Conservation (phyloP, 1,140 invertebrate genomes). For the Delia radicum region DNA sequence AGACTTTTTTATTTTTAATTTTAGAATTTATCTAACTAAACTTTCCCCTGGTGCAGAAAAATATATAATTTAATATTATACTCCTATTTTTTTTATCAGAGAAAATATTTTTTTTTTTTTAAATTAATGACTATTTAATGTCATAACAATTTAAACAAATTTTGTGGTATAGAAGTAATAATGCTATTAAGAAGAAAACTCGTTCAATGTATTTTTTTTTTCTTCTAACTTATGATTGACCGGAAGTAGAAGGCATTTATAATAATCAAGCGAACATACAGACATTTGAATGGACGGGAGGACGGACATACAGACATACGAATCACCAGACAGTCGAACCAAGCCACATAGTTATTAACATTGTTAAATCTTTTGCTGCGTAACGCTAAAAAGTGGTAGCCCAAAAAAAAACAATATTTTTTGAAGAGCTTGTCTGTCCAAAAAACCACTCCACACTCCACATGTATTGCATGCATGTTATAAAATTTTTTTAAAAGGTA, state of each 20-base stretch:
- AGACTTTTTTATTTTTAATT: too few relatives aligned
- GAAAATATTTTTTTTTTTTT: too few relatives aligned
- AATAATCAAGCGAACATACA: not conserved
- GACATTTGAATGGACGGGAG: not conserved
- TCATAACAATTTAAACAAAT: not conserved
- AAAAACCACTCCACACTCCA: too few relatives aligned
- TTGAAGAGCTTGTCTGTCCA: not conserved
- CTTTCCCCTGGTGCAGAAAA: too few relatives aligned
- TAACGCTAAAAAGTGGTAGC: not conserved
- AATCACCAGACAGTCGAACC: not conserved
- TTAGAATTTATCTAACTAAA: too few relatives aligned
- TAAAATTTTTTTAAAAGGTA: not conserved
- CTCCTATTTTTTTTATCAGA: too few relatives aligned
- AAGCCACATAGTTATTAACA: not conserved
- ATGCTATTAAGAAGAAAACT: not conserved
- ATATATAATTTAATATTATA: too few relatives aligned
- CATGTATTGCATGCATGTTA: too few relatives aligned
- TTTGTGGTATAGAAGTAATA: too few relatives aligned
- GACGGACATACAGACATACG: not conserved
- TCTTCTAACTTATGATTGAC: not conserved
- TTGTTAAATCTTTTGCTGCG: not conserved
- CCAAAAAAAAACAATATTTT: not conserved
- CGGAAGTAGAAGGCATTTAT: not conserved
- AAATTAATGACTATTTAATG: not conserved
- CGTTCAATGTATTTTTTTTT: too few relatives aligned